These are phyloP conservation scores for Lagenorhynchus albirostris DNA, from an alignment of 2,113 vertebrate genomes.

Conservation along the genomic window DNA sequence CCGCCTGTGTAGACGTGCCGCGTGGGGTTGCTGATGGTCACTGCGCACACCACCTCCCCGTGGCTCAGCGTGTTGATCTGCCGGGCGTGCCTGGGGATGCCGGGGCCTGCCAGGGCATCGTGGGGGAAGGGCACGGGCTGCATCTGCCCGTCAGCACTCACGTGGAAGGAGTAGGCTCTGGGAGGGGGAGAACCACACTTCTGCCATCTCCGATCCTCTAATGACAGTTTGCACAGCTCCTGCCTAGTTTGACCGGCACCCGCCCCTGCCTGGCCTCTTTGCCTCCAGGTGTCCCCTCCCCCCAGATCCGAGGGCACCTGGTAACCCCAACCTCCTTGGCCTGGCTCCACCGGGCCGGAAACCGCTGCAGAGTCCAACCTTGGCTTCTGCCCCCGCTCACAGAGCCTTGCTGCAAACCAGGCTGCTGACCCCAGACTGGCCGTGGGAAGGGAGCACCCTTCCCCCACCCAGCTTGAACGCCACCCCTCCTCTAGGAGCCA, in stretches of 20 bases:
- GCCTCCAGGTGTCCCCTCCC: rapidly evolving
- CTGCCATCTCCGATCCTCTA: not conserved
- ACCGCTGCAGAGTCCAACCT: not conserved
- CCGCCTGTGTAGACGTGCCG: constrained; percentile 96
- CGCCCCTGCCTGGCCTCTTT: not conserved
- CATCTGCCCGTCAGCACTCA: constrained; percentile 97
- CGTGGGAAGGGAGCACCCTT: not conserved
- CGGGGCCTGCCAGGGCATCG: constrained; percentile 93
- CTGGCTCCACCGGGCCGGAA: not conserved
- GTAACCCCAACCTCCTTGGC: not conserved
- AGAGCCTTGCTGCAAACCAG: not conserved
- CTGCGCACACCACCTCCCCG: constrained; percentile 95
- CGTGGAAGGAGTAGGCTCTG: constrained; percentile 97
- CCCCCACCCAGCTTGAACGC: not conserved
- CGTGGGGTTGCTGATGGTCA: constrained; percentile 98
- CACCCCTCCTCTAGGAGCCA: not conserved
- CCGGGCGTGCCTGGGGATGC: constrained; percentile 95
- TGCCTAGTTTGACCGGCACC: not conserved
- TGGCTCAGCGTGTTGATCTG: constrained; percentile 98
- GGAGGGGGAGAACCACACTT: not conserved
- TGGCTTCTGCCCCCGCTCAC: not conserved
- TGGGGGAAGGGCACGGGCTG: constrained; percentile 97
- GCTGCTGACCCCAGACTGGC: not conserved
- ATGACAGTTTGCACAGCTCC: not conserved
- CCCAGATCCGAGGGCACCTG: not conserved